Conservation (phyloP, 2,113 vertebrate genomes). For the Ophiodon elongatus region DNA sequence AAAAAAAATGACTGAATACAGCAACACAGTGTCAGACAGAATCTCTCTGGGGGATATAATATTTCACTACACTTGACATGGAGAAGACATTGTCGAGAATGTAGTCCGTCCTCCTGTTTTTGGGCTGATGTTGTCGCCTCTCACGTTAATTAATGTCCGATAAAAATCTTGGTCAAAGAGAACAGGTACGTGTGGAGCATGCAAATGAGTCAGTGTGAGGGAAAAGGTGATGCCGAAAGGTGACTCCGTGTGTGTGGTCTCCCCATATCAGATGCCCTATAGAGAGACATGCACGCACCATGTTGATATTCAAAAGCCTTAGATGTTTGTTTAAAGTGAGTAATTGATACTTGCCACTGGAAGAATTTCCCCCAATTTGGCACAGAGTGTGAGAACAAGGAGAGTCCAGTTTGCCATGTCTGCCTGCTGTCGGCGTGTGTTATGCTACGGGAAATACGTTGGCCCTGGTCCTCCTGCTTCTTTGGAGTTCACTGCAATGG, state of each 20-base stretch:
- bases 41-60: background rate
- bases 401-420: constrained; percentile 77
- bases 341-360: constrained; percentile 84
- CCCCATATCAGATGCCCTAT: constrained; percentile 71
- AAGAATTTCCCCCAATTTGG: constrained; percentile 87
- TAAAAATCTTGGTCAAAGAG: constrained; percentile 1
- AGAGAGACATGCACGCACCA: constrained; percentile 57
- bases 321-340: constrained; percentile 81
- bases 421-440: constrained; percentile 76
- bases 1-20: constrained; percentile 3
- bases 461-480: constrained; percentile 63
- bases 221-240: constrained; percentile 68
- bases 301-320: constrained; percentile 80
- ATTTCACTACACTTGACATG: background rate
- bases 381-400: constrained; percentile 80
- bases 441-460: constrained; percentile 74
- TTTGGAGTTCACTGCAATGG: constrained; percentile 64
- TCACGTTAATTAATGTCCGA: constrained; percentile 5
- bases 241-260: constrained; percentile 79
- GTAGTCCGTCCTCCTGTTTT: background rate
- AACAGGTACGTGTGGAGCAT: background rate
- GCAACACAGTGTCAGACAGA: background rate
- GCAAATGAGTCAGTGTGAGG: constrained; percentile 17
- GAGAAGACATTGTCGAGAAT: background rate
- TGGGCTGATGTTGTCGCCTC: constrained; percentile 11